Conservation (phyloP, 2,113 vertebrate species). For the Caranx melampygus region DNA sequence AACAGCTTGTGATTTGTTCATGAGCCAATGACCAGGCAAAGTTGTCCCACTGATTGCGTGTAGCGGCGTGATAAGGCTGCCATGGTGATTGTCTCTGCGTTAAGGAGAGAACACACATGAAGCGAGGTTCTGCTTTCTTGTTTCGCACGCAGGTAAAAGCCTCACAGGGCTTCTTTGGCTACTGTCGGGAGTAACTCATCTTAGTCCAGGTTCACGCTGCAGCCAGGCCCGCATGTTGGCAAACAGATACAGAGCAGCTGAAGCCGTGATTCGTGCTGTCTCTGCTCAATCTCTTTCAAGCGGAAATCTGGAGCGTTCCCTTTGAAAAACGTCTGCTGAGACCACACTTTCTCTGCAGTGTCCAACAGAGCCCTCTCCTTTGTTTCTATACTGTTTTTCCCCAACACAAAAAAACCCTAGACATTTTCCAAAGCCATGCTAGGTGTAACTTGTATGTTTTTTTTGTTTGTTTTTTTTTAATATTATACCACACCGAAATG, state of each 20-base stretch:
- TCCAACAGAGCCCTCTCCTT: constrained; percentile 50
- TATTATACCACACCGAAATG: constrained; percentile 9
- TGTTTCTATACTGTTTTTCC: constrained; percentile 48
- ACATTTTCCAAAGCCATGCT: constrained; percentile 19
- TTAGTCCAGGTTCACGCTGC: constrained; percentile 66
- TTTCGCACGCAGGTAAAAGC: constrained; percentile 55
- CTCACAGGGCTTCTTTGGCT: constrained; percentile 47
- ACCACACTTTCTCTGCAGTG: constrained; percentile 48
- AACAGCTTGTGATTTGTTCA: constrained; percentile 71
- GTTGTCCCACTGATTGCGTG: constrained; percentile 68
- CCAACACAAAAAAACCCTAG: constrained; percentile 38
- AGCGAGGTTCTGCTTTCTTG: constrained; percentile 49
- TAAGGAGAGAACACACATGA: constrained; percentile 50
- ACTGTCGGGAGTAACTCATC: constrained; percentile 57
- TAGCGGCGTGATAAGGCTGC: constrained; percentile 71
- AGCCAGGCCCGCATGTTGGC: constrained; percentile 58
- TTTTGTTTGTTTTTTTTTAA: neutral
- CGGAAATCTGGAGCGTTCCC: constrained; percentile 50
- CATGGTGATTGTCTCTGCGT: constrained; percentile 64
- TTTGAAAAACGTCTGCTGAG: constrained; percentile 56
- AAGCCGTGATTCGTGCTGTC: constrained; percentile 52
- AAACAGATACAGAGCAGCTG: constrained; percentile 56
- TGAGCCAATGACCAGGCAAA: constrained; percentile 71
- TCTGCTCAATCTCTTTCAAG: constrained; percentile 55
- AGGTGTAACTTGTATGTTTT: constrained; percentile 29